Evolutionary conservation across 1,140 invertebrate species (phyloP).

Genomic region (Augochlora pura): DNA sequence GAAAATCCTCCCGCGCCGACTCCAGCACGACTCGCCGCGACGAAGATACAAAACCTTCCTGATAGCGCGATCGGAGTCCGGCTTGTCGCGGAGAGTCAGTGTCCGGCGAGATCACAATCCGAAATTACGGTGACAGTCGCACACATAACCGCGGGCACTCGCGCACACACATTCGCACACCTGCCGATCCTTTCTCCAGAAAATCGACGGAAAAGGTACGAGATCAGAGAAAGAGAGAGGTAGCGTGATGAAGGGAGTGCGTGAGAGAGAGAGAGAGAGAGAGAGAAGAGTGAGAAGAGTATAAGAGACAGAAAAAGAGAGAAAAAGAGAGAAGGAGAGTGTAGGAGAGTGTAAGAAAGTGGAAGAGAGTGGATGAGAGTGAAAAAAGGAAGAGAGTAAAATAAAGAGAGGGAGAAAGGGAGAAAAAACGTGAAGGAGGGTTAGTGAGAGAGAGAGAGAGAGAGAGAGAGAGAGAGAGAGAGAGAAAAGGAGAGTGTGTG

Average conservation of each 20-base stretch:
- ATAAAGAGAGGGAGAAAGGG: neutral
- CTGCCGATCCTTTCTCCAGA: neutral
- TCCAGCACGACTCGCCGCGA: too few relatives aligned
- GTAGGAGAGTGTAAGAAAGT: too few relatives aligned
- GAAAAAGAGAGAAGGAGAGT: neutral
- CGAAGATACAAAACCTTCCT: too few relatives aligned
- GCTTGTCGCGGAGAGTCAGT: neutral
- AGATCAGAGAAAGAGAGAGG: too few relatives aligned
- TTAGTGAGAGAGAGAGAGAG: too few relatives aligned
- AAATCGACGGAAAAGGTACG: too few relatives aligned
- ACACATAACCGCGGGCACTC: neutral
- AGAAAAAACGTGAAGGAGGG: too few relatives aligned
- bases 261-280: too few relatives aligned
- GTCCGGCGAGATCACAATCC: neutral
- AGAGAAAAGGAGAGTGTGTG: too few relatives aligned
- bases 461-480: too few relatives aligned
- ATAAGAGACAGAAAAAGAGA: neutral
- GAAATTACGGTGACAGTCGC: neutral
- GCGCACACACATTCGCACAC: neutral
- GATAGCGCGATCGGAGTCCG: neutral
- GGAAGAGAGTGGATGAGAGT: too few relatives aligned
- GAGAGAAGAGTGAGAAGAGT: neutral
- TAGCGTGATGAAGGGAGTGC: neutral
- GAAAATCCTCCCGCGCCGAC: slow-evolving; percentile 28
- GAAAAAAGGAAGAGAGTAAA: too few relatives aligned